phyloP scores from a whole-genome alignment of 2,888 invertebrate species.

The Agrilus cyanescens region DNA sequence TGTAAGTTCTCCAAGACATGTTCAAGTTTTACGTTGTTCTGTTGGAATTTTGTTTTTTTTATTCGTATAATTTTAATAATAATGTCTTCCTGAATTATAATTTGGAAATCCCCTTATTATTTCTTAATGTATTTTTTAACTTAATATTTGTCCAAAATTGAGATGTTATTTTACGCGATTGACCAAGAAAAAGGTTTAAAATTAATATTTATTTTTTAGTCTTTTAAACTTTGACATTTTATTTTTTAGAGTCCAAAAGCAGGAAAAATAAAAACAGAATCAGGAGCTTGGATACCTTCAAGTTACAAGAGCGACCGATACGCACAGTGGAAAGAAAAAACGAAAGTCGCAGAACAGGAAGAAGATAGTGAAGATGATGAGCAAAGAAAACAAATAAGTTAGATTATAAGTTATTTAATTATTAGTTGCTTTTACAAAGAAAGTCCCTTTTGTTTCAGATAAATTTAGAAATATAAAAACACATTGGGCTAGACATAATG shows the following conservation, averaged over 20 bases:
- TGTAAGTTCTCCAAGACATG: conserved; percentile 42
- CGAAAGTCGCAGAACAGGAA: conserved; percentile 40
- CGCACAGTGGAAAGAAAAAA: conserved; percentile 73
- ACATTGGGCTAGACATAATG: conserved; percentile 70
- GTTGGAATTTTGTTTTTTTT: too few relatives aligned
- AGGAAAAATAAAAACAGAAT: conserved; percentile 88
- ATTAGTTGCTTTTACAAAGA: neutral
- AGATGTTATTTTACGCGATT: neutral
- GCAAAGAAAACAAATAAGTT: conserved; percentile 6
- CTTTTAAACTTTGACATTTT: conserved; percentile 1
- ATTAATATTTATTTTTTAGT: conserved; percentile 4
- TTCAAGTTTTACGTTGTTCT: neutral
- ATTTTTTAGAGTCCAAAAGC: conserved; percentile 39
- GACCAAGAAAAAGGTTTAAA: neutral
- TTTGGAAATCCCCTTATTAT: too few relatives aligned
- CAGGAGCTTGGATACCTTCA: conserved; percentile 88
- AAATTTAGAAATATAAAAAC: conserved; percentile 42
- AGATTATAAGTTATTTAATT: neutral
- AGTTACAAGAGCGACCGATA: conserved; percentile 88
- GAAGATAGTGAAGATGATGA: conserved; percentile 39
- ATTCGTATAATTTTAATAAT: neutral
- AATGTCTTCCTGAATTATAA: neutral
- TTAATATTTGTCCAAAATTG: conserved; percentile 4
- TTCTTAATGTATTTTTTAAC: neutral
- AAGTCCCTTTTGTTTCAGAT: conserved; percentile 4